These are phyloP conservation scores for Trachelus tabidus DNA, from an alignment of 2,888 invertebrate genomes.

Conservation along the genomic window DNA sequence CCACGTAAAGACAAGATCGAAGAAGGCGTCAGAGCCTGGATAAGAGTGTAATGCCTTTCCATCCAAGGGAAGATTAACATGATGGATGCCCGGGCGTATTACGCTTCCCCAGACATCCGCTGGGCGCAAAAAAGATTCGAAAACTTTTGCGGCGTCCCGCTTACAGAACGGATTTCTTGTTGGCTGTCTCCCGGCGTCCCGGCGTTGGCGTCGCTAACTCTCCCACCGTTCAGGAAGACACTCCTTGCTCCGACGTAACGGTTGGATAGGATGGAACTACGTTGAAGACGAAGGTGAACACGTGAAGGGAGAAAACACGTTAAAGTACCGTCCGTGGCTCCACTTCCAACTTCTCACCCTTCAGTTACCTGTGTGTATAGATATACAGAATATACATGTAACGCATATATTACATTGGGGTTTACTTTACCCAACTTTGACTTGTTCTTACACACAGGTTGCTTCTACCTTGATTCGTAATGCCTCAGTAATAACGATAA, in stretches of 20 bases:
- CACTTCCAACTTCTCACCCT: neutral
- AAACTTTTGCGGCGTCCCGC: neutral
- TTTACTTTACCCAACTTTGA: neutral
- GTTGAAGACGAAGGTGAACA: neutral
- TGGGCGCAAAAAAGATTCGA: conserved; percentile 5
- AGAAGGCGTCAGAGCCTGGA: neutral
- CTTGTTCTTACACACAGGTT: neutral
- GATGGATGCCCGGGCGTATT: conserved; percentile 4
- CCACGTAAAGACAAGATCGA: neutral
- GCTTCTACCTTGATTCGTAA: neutral
- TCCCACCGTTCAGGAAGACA: neutral
- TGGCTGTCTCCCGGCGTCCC: neutral
- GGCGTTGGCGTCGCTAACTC: neutral
- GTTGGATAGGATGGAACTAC: neutral
- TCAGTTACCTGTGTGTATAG: neutral
- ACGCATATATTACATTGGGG: neutral
- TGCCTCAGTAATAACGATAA: neutral
- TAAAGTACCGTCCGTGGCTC: neutral
- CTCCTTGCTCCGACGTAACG: neutral
- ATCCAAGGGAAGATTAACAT: neutral
- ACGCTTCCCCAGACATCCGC: neutral
- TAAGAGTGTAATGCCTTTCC: conserved; percentile 3
- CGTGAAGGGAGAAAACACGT: neutral
- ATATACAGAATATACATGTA: neutral
- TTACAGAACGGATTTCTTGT: conserved; percentile 3